Percentiles rank a stretch among this genome's conserved stretches.
Conservation (phyloP, 2,113 vertebrate species). For the Peromyscus leucopus region DNA sequence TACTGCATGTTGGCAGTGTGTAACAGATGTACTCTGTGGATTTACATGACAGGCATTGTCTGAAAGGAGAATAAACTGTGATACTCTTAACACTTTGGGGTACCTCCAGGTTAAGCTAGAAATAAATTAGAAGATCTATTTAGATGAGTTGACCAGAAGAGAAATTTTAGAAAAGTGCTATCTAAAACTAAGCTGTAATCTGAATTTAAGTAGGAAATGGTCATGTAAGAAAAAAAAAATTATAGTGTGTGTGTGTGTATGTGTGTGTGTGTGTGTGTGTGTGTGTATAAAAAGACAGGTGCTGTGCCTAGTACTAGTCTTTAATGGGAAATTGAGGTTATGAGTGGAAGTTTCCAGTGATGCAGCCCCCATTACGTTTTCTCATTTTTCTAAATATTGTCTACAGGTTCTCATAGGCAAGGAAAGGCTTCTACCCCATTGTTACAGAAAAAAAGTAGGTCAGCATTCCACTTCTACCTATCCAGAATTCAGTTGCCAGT, state of each 20-base stretch:
- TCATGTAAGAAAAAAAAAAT: background rate
- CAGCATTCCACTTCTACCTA: background rate
- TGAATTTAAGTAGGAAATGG: background rate
- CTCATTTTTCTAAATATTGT: background rate
- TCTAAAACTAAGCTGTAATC: background rate
- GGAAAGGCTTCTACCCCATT: background rate
- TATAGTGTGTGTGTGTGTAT: background rate
- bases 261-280: background rate
- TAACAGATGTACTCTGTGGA: background rate
- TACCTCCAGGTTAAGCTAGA: background rate
- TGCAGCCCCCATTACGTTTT: background rate
- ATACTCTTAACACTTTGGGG: background rate
- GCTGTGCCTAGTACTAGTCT: background rate
- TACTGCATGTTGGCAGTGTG: background rate
- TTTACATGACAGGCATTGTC: background rate
- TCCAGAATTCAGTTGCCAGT: background rate
- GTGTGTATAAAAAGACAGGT: background rate
- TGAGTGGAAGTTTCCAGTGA: background rate
- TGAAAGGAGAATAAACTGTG: background rate
- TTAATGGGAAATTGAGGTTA: background rate
- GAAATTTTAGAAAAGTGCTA: slow-evolving; percentile 24
- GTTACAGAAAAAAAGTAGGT: background rate
- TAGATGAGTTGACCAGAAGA: background rate
- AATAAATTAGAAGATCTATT: background rate
- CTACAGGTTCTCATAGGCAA: background rate